Evolutionary conservation across 2,888 invertebrate genomes (phyloP).

Genomic region (Trichacis sp.): DNA sequence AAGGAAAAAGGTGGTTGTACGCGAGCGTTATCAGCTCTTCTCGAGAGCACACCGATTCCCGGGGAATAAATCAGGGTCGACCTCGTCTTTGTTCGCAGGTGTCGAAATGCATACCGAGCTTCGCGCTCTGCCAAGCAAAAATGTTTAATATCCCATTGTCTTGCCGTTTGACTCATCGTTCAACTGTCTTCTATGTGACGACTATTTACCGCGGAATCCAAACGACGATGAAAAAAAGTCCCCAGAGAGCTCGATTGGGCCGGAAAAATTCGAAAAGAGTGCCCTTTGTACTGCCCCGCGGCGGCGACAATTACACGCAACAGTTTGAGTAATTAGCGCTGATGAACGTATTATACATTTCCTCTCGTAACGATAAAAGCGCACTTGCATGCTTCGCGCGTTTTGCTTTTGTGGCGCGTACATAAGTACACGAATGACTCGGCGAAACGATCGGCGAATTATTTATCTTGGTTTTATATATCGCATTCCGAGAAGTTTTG

Average conservation of each 20-base stretch:
- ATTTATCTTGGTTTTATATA: no score
- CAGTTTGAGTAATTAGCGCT: constrained; percentile 37
- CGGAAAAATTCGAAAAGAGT: neutral
- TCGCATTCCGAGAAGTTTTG: no score
- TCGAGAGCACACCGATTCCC: constrained; percentile 15
- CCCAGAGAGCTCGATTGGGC: no score
- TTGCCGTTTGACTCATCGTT: constrained; percentile 1
- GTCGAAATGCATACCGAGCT: constrained; percentile 36
- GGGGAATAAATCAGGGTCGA: constrained; percentile 28
- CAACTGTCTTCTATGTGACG: no score
- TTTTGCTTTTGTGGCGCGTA: neutral
- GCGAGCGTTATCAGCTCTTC: constrained; percentile 11
- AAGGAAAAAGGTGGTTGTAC: constrained; percentile 8
- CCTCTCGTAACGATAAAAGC: constrained; percentile 16
- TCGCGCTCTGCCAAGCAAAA: constrained; percentile 28
- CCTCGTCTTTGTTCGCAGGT: constrained; percentile 37
- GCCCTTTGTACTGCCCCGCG: constrained; percentile 5
- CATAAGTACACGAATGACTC: no score
- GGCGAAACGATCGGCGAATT: no score
- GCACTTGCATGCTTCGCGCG: constrained; percentile 11
- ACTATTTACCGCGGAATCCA: neutral
- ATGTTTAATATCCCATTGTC: constrained; percentile 26
- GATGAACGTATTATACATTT: constrained; percentile 38
- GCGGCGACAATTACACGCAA: constrained; percentile 34
- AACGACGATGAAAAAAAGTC: no score